These are phyloP conservation scores for Esox lucius DNA, from an alignment of 2,797 vertebrate species.

Conservation along the genomic window DNA sequence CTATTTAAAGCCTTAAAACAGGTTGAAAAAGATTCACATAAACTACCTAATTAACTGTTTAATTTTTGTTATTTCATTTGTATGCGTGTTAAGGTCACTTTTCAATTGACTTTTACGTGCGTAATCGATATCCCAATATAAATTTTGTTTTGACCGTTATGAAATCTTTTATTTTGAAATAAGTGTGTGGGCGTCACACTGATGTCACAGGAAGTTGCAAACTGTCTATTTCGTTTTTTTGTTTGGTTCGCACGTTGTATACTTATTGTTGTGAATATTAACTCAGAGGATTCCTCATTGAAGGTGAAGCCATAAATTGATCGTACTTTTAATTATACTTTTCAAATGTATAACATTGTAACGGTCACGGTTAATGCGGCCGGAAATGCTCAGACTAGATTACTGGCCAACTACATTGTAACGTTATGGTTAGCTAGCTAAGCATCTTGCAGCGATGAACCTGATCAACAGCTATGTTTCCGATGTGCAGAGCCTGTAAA, in stretches of 20 bases:
- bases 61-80: background rate
- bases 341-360: background rate
- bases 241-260: slow-evolving; percentile 3
- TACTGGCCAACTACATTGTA: background rate
- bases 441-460: background rate
- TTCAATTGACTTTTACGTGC: background rate
- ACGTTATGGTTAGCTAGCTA: background rate
- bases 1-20: background rate
- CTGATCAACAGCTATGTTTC: background rate
- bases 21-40: background rate
- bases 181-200: background rate
- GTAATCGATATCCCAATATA: too few relatives aligned
- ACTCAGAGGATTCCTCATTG: background rate
- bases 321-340: background rate
- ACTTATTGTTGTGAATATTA: background rate
- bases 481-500: background rate
- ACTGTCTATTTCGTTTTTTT: slow-evolving; percentile 41
- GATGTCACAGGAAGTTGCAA: slow-evolving; percentile 43
- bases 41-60: background rate
- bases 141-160: too few relatives aligned
- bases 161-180: slow-evolving; percentile 63
- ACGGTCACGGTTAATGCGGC: background rate
- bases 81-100: background rate
- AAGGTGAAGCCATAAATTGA: slow-evolving; percentile 31
- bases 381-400: background rate